Base-by-base conservation (phyloP, 1,140 invertebrate genomes). In the Holcopasites calliopsidis region DNA sequence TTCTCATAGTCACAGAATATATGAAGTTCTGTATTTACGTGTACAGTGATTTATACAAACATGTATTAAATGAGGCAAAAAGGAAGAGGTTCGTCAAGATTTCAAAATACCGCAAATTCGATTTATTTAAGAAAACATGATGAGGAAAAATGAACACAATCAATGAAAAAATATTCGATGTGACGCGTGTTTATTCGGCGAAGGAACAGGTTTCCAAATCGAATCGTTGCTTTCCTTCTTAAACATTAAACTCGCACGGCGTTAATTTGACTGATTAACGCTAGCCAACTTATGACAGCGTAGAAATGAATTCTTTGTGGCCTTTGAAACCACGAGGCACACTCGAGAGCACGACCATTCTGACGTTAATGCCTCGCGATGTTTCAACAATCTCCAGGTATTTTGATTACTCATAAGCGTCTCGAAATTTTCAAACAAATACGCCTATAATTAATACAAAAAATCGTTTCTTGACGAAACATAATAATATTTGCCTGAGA, bases 1-100 rank as follows among this genome's bases (percentile, higher is more conserved):
- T 87, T 66, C 85, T 86, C 81, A 79, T 79, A 86, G 73, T 83
- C 83, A 75, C 44, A 44, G 70, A 83, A 85, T 85, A 83, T 82
- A 87, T 74, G 60, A 6, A 35, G 7, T 42, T 42, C 50, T 61
- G 50, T 40, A 28, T 72, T 65, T 77, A 33, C 62, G 6, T n/a
- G 49, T 23, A 28, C n/a, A 11, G 33, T 5, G 10, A 2, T 11
- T 42, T n/a, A n/a, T 73, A 78, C 47, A 60, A 47, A 57, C 11
- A 33, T 3, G 28, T 49, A 26, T 57, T 42, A 44, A 13, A 50
- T 4, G n/a, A 42, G 65, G 31, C 16, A n/a, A 3, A 35, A 31
- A 26, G 28, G 3, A 11, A 18, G 26, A n/a, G n/a, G n/a, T n/a
- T n/a, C 28, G 3, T 54, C 26, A 61, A 31, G 8, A 1, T 21